Conservation (phyloP, 2,113 vertebrate species). For the Scomber scombrus region DNA sequence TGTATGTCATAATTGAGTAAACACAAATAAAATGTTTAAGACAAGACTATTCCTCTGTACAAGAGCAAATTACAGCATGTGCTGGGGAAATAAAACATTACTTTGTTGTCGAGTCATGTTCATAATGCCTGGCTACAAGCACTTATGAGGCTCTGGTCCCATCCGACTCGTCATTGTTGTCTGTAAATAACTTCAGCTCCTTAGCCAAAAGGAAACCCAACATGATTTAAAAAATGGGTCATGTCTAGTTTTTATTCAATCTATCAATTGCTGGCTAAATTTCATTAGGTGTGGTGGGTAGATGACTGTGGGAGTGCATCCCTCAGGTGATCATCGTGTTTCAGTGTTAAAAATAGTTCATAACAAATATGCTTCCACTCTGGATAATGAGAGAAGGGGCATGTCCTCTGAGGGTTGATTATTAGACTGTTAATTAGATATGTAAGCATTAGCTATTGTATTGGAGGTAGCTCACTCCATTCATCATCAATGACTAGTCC, state of each 20-base stretch:
- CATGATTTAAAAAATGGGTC: conserved; percentile 33
- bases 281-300: conserved; percentile 52
- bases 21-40: no score
- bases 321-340: conserved; percentile 65
- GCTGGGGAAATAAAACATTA: conserved; percentile 12
- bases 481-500: conserved; percentile 69
- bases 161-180: conserved; percentile 43
- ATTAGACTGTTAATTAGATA: conserved; percentile 80
- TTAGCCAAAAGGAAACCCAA: conserved; percentile 47
- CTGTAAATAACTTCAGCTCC: conserved; percentile 54
- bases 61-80: conserved; percentile 5
- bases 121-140: conserved; percentile 38
- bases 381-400: conserved; percentile 40
- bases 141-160: conserved; percentile 43
- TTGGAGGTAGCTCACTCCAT: conserved; percentile 65
- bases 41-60: not conserved
- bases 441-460: conserved; percentile 74
- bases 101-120: conserved; percentile 40
- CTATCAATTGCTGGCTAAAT: conserved; percentile 41
- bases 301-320: conserved; percentile 55
- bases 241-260: conserved; percentile 40
- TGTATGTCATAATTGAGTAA: no score
- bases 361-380: conserved; percentile 51
- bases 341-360: conserved; percentile 63
- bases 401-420: conserved; percentile 77